These are phyloP conservation scores for Aspidoscelis tigris DNA, from an alignment of 2,113 vertebrate species.

Conservation along the genomic window DNA sequence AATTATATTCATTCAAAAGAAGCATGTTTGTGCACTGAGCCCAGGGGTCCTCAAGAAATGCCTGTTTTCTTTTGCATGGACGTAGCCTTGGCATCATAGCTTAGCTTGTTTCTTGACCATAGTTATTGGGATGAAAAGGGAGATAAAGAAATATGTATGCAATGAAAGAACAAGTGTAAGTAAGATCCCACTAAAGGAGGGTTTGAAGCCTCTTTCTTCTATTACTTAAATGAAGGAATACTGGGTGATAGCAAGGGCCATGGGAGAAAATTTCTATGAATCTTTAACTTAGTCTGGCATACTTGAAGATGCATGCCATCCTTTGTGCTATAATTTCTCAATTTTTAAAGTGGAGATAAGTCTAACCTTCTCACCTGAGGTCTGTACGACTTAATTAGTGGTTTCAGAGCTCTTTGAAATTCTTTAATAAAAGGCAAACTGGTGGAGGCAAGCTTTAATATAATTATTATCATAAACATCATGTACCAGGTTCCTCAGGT, in stretches of 20 bases:
- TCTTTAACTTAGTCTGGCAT: constrained; percentile 10
- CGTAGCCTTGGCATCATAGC: no score
- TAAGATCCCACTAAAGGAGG: no score
- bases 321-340: background rate
- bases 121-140: background rate
- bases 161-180: no score
- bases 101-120: no score
- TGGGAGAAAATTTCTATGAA: constrained; percentile 17
- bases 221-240: constrained; percentile 32
- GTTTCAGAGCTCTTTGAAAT: constrained; percentile 14
- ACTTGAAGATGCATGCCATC: constrained; percentile 24
- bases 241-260: background rate
- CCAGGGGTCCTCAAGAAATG: no score
- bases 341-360: constrained; percentile 39
- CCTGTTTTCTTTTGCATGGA: no score
- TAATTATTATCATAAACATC: constrained; percentile 28
- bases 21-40: no score
- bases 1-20: no score
- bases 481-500: background rate
- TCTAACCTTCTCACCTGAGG: constrained; percentile 12
- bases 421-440: constrained; percentile 47
- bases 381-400: constrained; percentile 45
- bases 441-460: background rate
- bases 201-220: constrained; percentile 18
- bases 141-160: background rate